Conservation (phyloP, 2,113 vertebrate genomes). For the Gallinago jamesoni region DNA sequence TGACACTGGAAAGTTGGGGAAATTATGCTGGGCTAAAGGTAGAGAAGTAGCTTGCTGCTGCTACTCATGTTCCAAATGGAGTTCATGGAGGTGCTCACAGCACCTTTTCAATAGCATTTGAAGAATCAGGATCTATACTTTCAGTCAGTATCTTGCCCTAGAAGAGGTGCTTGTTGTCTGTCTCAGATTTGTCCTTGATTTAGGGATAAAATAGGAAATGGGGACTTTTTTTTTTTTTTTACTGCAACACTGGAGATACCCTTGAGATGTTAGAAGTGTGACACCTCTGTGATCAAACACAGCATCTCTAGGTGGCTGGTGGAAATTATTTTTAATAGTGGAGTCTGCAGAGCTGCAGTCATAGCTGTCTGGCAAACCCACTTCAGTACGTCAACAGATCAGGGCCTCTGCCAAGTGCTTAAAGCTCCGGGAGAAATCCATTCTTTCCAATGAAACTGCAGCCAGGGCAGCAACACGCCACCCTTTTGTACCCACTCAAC, state of each 20-base stretch:
- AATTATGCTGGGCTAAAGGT: neutral
- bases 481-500: neutral
- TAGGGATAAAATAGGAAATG: neutral
- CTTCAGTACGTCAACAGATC: neutral
- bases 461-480: neutral
- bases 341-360: neutral
- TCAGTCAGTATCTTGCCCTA: neutral
- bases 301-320: neutral
- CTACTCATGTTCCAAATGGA: neutral
- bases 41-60: neutral
- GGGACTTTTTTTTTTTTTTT: neutral
- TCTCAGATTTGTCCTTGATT: neutral
- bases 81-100: neutral
- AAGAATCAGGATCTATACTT: neutral
- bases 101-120: neutral
- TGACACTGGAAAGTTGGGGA: neutral
- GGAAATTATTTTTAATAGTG: neutral
- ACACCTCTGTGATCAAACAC: neutral
- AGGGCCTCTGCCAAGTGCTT: neutral
- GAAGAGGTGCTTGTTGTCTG: neutral
- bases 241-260: neutral
- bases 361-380: neutral
- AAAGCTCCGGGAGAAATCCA: neutral
- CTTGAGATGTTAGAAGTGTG: neutral
- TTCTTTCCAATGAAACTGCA: conserved; percentile 34